Evolutionary conservation across 2,888 invertebrate genomes (phyloP).

Genomic region (Tortricodes alternella): DNA sequence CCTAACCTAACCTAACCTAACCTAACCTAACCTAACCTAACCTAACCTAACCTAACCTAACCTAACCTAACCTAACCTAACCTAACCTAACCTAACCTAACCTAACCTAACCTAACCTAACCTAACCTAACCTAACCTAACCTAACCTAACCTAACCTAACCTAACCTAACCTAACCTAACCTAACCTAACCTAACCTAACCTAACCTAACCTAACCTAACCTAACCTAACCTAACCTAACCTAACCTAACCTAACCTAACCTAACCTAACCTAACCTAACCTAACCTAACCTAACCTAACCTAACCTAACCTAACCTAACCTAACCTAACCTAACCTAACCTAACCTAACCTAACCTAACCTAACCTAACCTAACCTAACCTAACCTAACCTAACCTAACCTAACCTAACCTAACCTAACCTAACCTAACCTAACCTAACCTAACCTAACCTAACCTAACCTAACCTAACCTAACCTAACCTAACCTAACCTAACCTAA

Average conservation of each 20-base stretch:
- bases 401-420: too few species aligned
- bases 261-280: too few species aligned
- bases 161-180: constrained; percentile 34
- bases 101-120: too few species aligned
- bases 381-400: too few species aligned
- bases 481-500: not conserved
- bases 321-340: too few species aligned
- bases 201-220: constrained; percentile 32
- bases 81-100: not conserved
- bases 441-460: not conserved
- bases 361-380: too few species aligned
- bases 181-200: constrained; percentile 32
- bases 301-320: too few species aligned
- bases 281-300: too few species aligned
- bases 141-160: too few species aligned
- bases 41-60: constrained; percentile 9
- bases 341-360: not conserved
- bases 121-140: constrained; percentile 23
- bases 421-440: not conserved
- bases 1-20: constrained; percentile 36
- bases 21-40: constrained; percentile 13
- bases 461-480: not conserved
- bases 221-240: constrained; percentile 17
- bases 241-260: too few species aligned
- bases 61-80: constrained; percentile 11